A percentile compares a stretch with the other conserved stretches of the same genome.
Conservation (phyloP, 2,113 vertebrate species). For the Synchiropus splendidus region DNA sequence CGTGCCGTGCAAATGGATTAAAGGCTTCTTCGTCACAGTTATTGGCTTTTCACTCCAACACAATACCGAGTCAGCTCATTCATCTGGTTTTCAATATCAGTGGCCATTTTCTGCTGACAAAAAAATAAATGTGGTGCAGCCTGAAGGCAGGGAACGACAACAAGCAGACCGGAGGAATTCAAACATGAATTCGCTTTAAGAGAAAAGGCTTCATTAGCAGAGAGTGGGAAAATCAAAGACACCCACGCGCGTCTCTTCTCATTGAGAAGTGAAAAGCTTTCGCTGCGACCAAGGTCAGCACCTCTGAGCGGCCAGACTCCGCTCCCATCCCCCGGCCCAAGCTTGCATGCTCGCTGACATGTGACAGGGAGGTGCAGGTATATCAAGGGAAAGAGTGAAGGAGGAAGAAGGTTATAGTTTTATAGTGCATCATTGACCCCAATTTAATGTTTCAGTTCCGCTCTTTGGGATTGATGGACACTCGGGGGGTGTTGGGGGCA, state of each 20-base stretch:
- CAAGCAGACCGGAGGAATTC: slow-evolving; percentile 4
- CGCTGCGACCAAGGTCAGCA: slow-evolving; percentile 20
- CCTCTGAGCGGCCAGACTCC: no score
- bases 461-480: slow-evolving; percentile 24
- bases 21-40: slow-evolving; percentile 8
- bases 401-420: slow-evolving; percentile 4
- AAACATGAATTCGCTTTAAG: slow-evolving; percentile 8
- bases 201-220: slow-evolving; percentile 1
- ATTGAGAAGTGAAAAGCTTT: not conserved
- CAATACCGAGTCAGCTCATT: slow-evolving; percentile 27
- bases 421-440: slow-evolving; percentile 21
- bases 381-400: slow-evolving; percentile 5
- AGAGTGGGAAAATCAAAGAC: not conserved
- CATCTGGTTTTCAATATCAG: slow-evolving; percentile 13
- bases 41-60: slow-evolving; percentile 21
- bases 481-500: slow-evolving; percentile 12
- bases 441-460: slow-evolving; percentile 21
- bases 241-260: not conserved
- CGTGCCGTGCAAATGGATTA: slow-evolving; percentile 23
- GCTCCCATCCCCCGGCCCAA: no score
- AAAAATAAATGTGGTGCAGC: slow-evolving; percentile 2
- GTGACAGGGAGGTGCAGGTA: slow-evolving; percentile 5
- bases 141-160: slow-evolving; percentile 2
- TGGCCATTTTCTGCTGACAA: slow-evolving; percentile 6
- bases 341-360: no score